These are phyloP conservation scores for Gulo gulo DNA, from an alignment of 2,113 vertebrate genomes.

Conservation along the genomic window DNA sequence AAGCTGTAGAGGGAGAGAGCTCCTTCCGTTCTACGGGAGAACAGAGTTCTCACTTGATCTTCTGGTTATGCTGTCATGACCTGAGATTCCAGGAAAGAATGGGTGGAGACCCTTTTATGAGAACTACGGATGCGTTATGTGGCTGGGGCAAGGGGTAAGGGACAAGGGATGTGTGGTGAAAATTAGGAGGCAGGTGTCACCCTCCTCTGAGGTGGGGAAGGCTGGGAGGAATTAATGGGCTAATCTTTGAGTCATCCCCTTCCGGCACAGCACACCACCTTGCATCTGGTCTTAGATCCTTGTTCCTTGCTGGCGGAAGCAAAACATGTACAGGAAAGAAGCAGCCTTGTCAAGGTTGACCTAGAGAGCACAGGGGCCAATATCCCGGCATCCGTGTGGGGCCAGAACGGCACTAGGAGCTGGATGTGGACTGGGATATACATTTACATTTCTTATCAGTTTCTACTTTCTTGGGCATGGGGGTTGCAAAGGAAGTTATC, in stretches of 20 bases:
- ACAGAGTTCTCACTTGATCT: neutral
- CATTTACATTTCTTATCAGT: neutral
- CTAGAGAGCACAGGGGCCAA: neutral
- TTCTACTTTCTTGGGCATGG: neutral
- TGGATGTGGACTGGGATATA: neutral
- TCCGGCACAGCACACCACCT: neutral
- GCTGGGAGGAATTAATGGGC: neutral
- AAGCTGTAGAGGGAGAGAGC: neutral
- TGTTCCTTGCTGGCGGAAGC: neutral
- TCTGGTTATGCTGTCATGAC: neutral
- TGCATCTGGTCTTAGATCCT: neutral
- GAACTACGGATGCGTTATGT: accelerated
- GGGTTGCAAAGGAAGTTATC: neutral
- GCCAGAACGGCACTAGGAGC: neutral
- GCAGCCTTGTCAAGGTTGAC: neutral
- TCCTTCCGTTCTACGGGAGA: neutral
- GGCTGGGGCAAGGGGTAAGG: neutral
- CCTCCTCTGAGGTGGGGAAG: neutral
- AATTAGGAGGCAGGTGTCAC: neutral
- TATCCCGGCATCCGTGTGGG: neutral
- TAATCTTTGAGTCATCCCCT: neutral
- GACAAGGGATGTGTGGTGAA: neutral
- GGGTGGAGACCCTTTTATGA: neutral
- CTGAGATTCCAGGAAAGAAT: neutral
- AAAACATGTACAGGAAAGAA: neutral